Base-by-base conservation (phyloP, 2,113 vertebrate genomes). In the Trogon surrucura region DNA sequence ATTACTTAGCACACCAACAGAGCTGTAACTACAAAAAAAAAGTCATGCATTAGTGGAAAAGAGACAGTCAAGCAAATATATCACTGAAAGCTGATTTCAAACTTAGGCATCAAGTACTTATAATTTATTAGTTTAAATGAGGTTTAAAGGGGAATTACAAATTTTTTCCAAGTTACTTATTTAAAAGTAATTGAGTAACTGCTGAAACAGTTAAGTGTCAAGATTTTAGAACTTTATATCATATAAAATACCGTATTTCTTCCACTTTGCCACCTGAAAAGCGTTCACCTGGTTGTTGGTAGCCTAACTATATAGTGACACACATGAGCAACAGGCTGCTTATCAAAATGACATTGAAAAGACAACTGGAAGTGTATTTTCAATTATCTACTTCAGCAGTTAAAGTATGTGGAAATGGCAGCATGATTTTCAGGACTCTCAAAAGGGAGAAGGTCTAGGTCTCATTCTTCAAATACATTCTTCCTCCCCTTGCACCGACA, bases 261-360 rank as follows among this genome's bases (percentile, higher is more conserved):
- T 85, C 22, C 48, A 47, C 19, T 70, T 77, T 13, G 14, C 41
- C 62, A 38, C 34, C 15, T 56, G 38, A 70, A 61, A 87, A 57
- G 32, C 13, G 50, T 58, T 69, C 30, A 62, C 4, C 47, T 54
- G 1, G n/a, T 13, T 36, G 20, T 51, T 34, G 30, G 70, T n/a
- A 91, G n/a, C 15, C 18, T 56, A 56, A 69, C 41, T 23, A 51
- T 5, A 54, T 5, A 67, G 57, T 4, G 32, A 61, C 41, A 44
- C 0, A 45, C 16, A 22, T 0, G 0, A 66, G 34, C 26, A 67
- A 58, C 29, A 47, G 19, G 41, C 5, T 25, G 67, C 20, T 64
- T 64, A 44, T 6, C 3, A 6, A 88, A 85, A 73, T n/a, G n/a
- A n/a, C 38, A 54, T 0, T 41, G 38, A 48, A 38, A 67, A 53